phyloP scores from a whole-genome alignment of 1,140 invertebrate genomes.

The Ephestia elutella region DNA sequence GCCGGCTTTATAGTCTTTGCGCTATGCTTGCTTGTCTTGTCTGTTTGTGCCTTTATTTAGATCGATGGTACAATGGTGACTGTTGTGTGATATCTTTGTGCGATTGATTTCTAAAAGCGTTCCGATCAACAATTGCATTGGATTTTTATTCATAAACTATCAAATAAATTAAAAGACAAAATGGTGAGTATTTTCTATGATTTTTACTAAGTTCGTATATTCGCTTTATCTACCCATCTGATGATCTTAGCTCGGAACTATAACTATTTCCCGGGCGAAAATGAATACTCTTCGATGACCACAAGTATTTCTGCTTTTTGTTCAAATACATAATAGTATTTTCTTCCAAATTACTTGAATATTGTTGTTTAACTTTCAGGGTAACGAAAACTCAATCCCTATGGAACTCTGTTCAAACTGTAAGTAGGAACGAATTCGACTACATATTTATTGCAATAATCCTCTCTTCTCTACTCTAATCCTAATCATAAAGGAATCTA shows the following conservation, averaged over 20 bases:
- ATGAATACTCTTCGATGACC: not conserved
- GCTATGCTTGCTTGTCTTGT: not conserved
- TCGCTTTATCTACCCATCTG: not conserved
- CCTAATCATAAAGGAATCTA: constrained; percentile 21
- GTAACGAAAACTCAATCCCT: constrained; percentile 97
- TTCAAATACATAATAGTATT: not conserved
- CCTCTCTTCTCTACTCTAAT: constrained; percentile 23
- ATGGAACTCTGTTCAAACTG: constrained; percentile 99
- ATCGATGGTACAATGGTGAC: constrained; percentile 39
- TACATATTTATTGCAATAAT: constrained; percentile 9
- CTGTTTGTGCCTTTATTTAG: constrained; percentile 42
- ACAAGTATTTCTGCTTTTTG: not conserved
- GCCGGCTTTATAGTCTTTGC: constrained; percentile 1
- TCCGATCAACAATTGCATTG: not conserved
- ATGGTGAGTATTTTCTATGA: constrained; percentile 35
- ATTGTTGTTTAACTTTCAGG: constrained; percentile 79
- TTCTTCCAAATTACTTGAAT: not conserved
- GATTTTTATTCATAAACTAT: not conserved
- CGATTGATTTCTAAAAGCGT: constrained; percentile 21
- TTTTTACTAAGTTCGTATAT: not conserved
- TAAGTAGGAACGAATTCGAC: constrained; percentile 79
- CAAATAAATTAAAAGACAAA: constrained; percentile 20
- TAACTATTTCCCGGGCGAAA: constrained; percentile 6
- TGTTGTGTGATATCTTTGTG: constrained; percentile 22
- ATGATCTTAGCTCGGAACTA: not conserved